A percentile compares a stretch with the other conserved stretches of the same genome.
phyloP scores from a whole-genome alignment of 2,797 vertebrate species.

The Kryptopterus vitreolus region DNA sequence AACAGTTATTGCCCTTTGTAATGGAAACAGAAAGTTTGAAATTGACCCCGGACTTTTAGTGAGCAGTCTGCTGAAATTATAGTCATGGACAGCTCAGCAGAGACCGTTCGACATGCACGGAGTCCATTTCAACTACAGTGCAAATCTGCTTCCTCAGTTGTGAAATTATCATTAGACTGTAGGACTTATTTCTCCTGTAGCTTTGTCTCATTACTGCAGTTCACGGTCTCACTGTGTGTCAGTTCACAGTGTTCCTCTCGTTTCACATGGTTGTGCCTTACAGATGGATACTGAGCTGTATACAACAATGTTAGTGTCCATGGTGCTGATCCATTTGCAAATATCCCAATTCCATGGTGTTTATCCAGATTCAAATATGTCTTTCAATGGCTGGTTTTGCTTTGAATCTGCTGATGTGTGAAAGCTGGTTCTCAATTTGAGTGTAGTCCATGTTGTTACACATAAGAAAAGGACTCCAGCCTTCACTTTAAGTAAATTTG shows the following conservation, averaged over 20 bases:
- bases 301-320: background rate
- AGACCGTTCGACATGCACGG: background rate
- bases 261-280: background rate
- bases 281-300: too few relatives aligned
- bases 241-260: background rate
- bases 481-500: background rate
- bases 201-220: background rate
- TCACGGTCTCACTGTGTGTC: background rate
- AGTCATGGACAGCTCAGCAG: background rate
- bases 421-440: background rate
- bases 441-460: background rate
- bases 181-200: background rate
- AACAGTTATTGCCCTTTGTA: background rate
- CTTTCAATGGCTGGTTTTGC: slow-evolving; percentile 5
- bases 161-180: background rate
- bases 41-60: background rate
- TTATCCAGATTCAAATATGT: background rate
- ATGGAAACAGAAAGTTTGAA: background rate
- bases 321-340: background rate
- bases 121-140: background rate
- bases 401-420: slow-evolving; percentile 4
- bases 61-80: background rate
- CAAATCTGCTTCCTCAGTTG: background rate
- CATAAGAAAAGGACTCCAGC: background rate
- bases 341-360: background rate